These are phyloP conservation scores for Probaryconus sp. DNA, from an alignment of 1,140 invertebrate genomes.

Conservation along the genomic window DNA sequence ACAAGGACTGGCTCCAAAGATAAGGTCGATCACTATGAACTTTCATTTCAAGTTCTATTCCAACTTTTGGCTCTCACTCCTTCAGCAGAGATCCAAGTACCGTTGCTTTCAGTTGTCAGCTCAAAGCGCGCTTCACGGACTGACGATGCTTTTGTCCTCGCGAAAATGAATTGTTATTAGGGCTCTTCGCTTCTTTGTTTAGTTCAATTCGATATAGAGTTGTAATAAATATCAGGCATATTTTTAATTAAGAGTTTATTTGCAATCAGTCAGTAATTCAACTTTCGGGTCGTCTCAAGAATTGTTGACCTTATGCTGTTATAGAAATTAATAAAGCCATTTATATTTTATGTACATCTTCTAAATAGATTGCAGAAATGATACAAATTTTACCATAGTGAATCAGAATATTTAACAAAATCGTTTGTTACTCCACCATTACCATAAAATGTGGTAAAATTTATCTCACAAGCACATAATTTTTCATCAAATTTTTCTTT, in stretches of 20 bases:
- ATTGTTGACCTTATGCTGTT: no score
- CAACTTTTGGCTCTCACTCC: constrained; percentile 18
- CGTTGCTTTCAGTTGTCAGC: constrained; percentile 10
- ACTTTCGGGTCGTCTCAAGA: no score
- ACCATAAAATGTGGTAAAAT: no score
- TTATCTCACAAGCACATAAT: no score
- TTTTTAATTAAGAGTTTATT: constrained; percentile 29
- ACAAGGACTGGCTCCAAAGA: constrained; percentile 13
- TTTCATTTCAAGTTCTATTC: constrained; percentile 28
- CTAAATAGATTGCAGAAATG: no score
- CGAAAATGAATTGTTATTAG: constrained; percentile 28
- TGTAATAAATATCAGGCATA: constrained; percentile 22
- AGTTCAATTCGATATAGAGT: background rate
- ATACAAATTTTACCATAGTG: no score
- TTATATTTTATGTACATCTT: no score
- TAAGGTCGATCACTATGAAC: constrained; percentile 34
- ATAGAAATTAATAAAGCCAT: no score
- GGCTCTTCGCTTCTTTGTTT: constrained; percentile 6
- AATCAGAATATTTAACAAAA: no score
- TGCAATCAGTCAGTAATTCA: no score
- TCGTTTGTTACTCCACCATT: no score
- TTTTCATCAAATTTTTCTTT: no score
- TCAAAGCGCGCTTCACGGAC: background rate
- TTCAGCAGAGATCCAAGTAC: background rate
- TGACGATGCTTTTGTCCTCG: constrained; percentile 16